A percentile compares a stretch with the other conserved stretches of the same genome.
Conservation (phyloP, 2,113 vertebrate genomes). For the Psophia crepitans region DNA sequence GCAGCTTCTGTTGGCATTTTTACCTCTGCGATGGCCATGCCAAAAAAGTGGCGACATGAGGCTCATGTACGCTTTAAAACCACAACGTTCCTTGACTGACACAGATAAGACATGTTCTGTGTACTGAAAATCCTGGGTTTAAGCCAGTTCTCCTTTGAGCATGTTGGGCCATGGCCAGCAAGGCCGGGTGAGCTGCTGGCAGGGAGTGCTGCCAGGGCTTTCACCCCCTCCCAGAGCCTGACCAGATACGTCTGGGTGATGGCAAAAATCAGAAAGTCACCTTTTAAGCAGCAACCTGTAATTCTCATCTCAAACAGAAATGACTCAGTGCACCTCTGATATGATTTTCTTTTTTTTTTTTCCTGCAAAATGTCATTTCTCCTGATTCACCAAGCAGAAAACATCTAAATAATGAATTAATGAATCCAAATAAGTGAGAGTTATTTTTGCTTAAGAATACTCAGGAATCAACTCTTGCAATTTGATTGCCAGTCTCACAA, state of each 20-base stretch:
- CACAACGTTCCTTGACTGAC: rapidly evolving
- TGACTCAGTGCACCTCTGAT: neutral
- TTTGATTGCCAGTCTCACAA: neutral
- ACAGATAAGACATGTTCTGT: neutral
- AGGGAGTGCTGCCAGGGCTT: neutral
- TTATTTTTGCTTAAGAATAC: neutral
- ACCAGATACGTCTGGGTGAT: neutral
- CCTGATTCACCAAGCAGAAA: slow-evolving; percentile 9
- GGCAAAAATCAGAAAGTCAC: neutral
- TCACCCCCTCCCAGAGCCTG: neutral
- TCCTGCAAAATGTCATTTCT: neutral
- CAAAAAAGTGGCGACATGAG: neutral
- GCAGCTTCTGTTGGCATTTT: neutral
- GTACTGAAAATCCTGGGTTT: neutral
- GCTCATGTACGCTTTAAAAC: neutral
- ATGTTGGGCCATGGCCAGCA: neutral
- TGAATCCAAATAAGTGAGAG: neutral
- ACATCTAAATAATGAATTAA: slow-evolving; percentile 31
- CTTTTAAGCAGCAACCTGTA: neutral
- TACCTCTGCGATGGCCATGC: neutral
- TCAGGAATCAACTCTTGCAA: neutral
- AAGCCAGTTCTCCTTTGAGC: neutral
- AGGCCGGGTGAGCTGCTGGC: rapidly evolving
- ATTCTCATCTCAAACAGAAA: neutral
- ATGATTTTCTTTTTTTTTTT: neutral